Conservation (phyloP, 2,797 vertebrate genomes). For the Aulostomus chinensis region DNA sequence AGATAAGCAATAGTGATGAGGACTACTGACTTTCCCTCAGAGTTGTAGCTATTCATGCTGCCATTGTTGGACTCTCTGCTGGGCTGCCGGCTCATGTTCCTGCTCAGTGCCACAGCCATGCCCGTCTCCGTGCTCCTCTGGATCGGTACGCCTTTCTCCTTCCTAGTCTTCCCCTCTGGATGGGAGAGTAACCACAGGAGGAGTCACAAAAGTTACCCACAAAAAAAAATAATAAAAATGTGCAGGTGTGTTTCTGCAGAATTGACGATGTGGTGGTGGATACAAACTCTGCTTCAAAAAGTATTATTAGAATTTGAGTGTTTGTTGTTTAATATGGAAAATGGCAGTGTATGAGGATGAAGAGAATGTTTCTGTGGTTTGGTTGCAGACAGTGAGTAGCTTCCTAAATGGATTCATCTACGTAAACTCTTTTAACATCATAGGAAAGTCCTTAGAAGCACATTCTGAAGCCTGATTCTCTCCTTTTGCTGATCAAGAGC, state of each 20-base stretch:
- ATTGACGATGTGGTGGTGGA: no score
- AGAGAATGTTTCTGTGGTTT: background rate
- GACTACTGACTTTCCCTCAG: conserved; percentile 94
- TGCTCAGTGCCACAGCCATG: conserved; percentile 92
- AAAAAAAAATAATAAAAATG: no score
- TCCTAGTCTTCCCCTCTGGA: conserved; percentile 91
- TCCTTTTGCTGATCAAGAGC: conserved; percentile 9
- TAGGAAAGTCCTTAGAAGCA: background rate
- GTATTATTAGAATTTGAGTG: no score
- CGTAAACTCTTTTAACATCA: no score
- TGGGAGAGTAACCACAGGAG: no score
- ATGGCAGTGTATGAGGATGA: background rate
- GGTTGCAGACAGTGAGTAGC: no score
- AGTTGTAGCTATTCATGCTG: conserved; percentile 97
- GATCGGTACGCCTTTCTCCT: conserved; percentile 91
- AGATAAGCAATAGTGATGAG: background rate
- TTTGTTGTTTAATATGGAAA: background rate
- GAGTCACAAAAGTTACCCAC: no score
- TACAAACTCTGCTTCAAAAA: no score
- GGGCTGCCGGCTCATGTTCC: conserved; percentile 94
- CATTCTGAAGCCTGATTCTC: conserved; percentile 25
- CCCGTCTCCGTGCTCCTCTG: conserved; percentile 97
- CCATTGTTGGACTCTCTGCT: conserved; percentile 96
- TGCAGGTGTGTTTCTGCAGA: no score
- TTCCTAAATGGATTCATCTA: no score